Percentiles rank a stretch among this genome's conserved stretches.
phyloP scores from a whole-genome alignment of 2,113 vertebrate genomes.

The Clinocottus analis region DNA sequence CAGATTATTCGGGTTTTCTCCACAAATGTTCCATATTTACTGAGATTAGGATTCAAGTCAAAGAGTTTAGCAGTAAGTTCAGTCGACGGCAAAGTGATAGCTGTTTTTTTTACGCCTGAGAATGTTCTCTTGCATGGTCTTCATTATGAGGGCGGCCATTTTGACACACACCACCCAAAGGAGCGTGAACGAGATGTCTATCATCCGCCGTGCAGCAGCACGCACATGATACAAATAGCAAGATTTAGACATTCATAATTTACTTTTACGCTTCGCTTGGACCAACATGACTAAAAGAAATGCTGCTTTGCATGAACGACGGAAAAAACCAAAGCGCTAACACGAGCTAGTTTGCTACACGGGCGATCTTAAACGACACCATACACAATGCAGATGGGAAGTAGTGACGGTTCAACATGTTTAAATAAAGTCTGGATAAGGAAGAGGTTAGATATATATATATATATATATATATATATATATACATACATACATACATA shows the following conservation, averaged over 20 bases:
- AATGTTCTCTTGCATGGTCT: slow-evolving; percentile 1
- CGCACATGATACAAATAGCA: not conserved
- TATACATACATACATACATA: no score
- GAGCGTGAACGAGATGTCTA: not conserved
- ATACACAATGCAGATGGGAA: no score
- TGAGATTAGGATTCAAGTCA: slow-evolving; percentile 17
- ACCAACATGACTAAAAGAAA: not conserved
- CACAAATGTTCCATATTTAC: slow-evolving; percentile 14
- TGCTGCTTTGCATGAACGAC: not conserved
- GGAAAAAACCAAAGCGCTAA: not conserved
- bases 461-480: no score
- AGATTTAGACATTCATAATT: not conserved
- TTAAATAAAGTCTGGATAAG: no score
- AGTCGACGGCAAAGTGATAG: not conserved
- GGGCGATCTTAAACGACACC: no score
- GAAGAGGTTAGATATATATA: no score
- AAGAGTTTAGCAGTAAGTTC: not conserved
- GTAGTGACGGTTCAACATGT: no score
- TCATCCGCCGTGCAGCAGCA: not conserved
- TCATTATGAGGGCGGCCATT: not conserved
- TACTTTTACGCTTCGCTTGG: not conserved
- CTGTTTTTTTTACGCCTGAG: not conserved
- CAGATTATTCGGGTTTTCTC: slow-evolving; percentile 29
- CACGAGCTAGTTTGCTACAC: not conserved
- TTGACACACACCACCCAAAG: slow-evolving; percentile 2